Conservation (phyloP, 2,797 vertebrate genomes). For the Alcedo atthis region DNA sequence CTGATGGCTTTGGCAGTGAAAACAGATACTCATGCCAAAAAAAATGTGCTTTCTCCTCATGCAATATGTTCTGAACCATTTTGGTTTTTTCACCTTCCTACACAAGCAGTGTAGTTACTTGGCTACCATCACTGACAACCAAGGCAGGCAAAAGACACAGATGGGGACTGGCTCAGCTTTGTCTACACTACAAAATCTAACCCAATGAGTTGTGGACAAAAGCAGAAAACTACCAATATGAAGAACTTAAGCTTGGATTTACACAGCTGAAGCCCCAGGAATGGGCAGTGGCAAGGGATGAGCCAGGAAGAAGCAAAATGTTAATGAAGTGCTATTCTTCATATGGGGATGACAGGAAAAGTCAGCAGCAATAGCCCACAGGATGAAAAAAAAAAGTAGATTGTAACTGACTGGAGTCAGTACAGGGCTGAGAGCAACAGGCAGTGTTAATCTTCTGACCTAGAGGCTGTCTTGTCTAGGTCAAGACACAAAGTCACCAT, state of each 20-base stretch:
- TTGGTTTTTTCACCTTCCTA: neutral
- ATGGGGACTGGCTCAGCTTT: rapidly evolving
- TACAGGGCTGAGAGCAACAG: too few relatives aligned
- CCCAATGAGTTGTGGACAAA: neutral
- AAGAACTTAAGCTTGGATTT: neutral
- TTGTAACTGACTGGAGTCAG: too few relatives aligned
- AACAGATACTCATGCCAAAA: neutral
- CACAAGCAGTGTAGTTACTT: rapidly evolving
- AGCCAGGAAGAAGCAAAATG: too few relatives aligned
- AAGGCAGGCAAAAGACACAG: neutral
- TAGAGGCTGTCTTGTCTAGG: too few relatives aligned
- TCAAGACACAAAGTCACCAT: too few relatives aligned
- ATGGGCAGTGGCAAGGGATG: too few relatives aligned
- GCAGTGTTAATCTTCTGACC: too few relatives aligned
- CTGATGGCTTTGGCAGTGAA: neutral
- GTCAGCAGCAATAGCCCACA: too few relatives aligned
- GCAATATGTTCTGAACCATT: rapidly evolving
- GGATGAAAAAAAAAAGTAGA: too few relatives aligned
- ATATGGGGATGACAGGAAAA: too few relatives aligned
- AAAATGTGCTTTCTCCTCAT: neutral
- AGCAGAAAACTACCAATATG: neutral
- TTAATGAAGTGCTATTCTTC: too few relatives aligned
- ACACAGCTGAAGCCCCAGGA: too few relatives aligned
- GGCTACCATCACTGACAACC: neutral
- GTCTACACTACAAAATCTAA: rapidly evolving